Evolutionary conservation across 2,888 invertebrate species (phyloP), one percentile per base, ranked within the genome.

Genomic region (Eugnorisma glareosa): DNA sequence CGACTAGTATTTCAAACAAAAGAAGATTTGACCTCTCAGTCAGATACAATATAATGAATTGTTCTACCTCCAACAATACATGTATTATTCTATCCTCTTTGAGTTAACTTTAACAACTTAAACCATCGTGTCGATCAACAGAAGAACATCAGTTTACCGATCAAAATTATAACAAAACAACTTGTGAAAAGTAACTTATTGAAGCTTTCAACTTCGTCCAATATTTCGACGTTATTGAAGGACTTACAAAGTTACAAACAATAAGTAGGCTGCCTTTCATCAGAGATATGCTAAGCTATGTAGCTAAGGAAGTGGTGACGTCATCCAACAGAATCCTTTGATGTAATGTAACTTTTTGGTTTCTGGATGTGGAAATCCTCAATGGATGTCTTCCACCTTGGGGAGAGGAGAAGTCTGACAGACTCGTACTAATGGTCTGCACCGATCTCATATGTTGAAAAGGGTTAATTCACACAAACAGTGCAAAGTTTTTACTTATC

Each of bases 171-270:
- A 45, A 28, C 45, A 57, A 72, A 61, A 69, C 59, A 69, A 77
- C 45, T 77, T 31, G 31, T 24, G 75, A 31, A 28, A 51, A 57
- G 43, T 48, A 61, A 78, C 54, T 82, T 77, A 1, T 69, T 69
- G 51, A 67, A 59, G 40, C 74, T 73, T 48, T 66, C 15, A 40
- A 73, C 37, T 75, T 61, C 21, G 10, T 11, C 13, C 13, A 54
- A 67, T 63, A 40, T 54, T 67, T 63, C n/a, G 37, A 8, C 8
- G 18, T 64, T 48, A 67, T 40, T 21, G n/a, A 28, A 51, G 45
- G 28, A 35, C 66, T 78, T 70, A 63, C 21, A n/a, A 79, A 70
- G 70, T 79, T 67, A 11, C 28, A 3, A 73, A 67, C 66, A 82
- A 72, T 40, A 8, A 67, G 24, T 40, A 63, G 63, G 13, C 63